Evolutionary conservation across 2,888 invertebrate species (phyloP).

Genomic region (Microctonus brassicae): DNA sequence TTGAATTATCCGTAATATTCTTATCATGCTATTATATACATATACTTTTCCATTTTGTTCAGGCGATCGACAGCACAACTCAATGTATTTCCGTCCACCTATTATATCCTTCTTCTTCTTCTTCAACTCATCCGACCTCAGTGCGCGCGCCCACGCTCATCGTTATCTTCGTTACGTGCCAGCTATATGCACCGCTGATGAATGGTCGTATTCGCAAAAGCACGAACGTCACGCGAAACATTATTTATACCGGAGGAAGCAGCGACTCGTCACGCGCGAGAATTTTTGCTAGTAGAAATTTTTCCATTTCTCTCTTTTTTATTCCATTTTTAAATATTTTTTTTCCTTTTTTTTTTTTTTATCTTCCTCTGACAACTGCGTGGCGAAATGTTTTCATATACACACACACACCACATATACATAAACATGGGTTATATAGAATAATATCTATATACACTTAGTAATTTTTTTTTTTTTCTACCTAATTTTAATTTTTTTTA

Average conservation of each 20-base stretch:
- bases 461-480: background rate
- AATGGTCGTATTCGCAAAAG: conserved; percentile 56
- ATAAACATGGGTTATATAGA: background rate
- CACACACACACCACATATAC: background rate
- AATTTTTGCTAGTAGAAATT: conserved; percentile 23
- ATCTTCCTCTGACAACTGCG: background rate
- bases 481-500: background rate
- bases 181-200: conserved; percentile 49
- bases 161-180: conserved; percentile 53
- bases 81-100: background rate
- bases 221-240: conserved; percentile 59
- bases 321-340: background rate
- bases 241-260: conserved; percentile 53
- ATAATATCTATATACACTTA: background rate
- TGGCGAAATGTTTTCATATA: conserved; percentile 1
- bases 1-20: background rate
- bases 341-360: background rate
- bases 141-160: conserved; percentile 27
- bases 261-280: conserved; percentile 24
- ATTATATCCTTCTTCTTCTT: background rate
- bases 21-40: background rate
- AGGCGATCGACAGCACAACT: background rate
- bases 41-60: background rate
- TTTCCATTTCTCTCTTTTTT: background rate
- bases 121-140: background rate